A percentile compares a stretch with the other conserved stretches of the same genome.
Evolutionary conservation across 2,797 vertebrate species (phyloP).

Genomic region (Pogonophryne albipinna): DNA sequence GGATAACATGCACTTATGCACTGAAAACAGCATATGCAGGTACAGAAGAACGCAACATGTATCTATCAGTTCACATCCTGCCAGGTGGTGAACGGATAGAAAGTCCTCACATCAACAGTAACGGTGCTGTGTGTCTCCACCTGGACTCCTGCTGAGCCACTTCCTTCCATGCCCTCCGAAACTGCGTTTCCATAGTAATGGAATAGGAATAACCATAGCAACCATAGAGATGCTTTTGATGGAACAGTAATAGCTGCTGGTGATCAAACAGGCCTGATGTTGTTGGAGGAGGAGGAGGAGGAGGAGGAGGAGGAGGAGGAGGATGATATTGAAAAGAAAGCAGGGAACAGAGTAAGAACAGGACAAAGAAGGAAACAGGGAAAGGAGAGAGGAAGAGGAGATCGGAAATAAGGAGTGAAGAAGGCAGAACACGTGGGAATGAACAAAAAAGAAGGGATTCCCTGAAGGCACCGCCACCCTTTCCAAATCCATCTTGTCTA

Average conservation of each 20-base stretch:
- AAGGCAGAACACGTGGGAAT: neutral
- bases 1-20: too few relatives aligned
- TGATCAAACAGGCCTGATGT: conserved; percentile 67
- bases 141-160: conserved; percentile 70
- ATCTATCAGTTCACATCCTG: neutral
- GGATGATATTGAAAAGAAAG: neutral
- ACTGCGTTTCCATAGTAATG: conserved; percentile 88
- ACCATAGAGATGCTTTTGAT: conserved; percentile 72
- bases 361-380: neutral
- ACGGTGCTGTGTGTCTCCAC: conserved; percentile 42
- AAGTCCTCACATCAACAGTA: neutral
- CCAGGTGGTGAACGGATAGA: neutral
- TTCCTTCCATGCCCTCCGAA: conserved; percentile 76
- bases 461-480: conserved; percentile 9
- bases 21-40: too few relatives aligned
- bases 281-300: neutral
- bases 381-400: neutral
- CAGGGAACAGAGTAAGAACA: too few relatives aligned
- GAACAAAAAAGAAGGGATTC: neutral
- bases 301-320: neutral
- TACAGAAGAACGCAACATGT: too few relatives aligned
- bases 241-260: conserved; percentile 53
- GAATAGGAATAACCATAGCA: conserved; percentile 86
- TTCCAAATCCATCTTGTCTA: neutral
- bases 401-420: too few relatives aligned